Conservation (phyloP, 2,888 invertebrate genomes). For the Prosapia bicincta region DNA sequence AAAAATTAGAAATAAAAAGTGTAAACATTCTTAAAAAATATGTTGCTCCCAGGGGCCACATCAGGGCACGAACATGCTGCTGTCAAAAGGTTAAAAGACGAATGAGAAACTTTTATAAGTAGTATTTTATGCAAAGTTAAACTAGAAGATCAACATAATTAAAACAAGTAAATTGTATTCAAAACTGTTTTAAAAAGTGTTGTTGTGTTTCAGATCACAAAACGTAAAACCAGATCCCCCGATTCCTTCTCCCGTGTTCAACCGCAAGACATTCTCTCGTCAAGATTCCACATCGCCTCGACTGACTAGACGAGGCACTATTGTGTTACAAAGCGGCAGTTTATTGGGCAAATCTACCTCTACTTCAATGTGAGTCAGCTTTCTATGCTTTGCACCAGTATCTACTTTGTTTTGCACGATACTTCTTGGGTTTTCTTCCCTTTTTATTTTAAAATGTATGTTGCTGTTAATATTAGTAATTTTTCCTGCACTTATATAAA, state of each 20-base stretch:
- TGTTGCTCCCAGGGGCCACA: too few relatives aligned
- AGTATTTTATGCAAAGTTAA: too few relatives aligned
- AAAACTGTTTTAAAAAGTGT: too few relatives aligned
- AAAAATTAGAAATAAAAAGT: too few relatives aligned
- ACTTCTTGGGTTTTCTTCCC: not conserved
- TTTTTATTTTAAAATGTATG: not conserved
- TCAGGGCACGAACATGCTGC: too few relatives aligned
- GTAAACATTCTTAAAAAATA: too few relatives aligned
- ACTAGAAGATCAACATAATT: too few relatives aligned
- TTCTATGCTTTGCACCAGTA: not conserved
- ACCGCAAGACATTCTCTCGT: constrained; percentile 42
- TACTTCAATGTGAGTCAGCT: constrained; percentile 25
- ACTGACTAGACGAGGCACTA: constrained; percentile 38
- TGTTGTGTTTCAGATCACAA: constrained; percentile 20
- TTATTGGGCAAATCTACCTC: constrained; percentile 22
- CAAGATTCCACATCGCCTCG: constrained; percentile 43
- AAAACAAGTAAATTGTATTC: too few relatives aligned
- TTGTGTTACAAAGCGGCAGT: constrained; percentile 31
- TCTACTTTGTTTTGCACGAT: not conserved
- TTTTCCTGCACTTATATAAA: not conserved
- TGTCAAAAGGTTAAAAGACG: too few relatives aligned
- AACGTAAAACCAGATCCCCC: constrained; percentile 35
- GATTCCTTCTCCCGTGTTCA: constrained; percentile 42
- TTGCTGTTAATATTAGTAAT: not conserved
- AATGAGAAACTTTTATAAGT: too few relatives aligned